Evolutionary conservation across 1,140 invertebrate species (phyloP).

Genomic region (Trichoplusia ni): DNA sequence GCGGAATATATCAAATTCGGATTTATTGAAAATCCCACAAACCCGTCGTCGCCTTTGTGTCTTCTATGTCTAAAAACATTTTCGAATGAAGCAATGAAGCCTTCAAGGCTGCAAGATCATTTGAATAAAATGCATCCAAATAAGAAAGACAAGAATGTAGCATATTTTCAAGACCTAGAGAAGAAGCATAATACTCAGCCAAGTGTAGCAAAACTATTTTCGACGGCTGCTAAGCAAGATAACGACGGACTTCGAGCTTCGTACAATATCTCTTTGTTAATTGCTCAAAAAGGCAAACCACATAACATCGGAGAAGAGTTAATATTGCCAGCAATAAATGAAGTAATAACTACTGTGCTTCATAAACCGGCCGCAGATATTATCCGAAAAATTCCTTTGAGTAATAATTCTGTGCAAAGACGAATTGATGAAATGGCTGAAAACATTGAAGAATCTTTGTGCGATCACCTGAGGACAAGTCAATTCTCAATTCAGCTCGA

Average conservation of each 20-base stretch:
- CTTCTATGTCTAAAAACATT: constrained; percentile 30
- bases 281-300: constrained; percentile 64
- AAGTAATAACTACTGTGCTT: constrained; percentile 54
- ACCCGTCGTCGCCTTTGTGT: neutral
- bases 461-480: constrained; percentile 39
- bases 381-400: constrained; percentile 62
- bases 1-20: neutral
- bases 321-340: constrained; percentile 61
- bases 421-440: constrained; percentile 69
- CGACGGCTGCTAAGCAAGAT: constrained; percentile 34
- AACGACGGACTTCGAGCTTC: constrained; percentile 63
- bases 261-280: constrained; percentile 67
- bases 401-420: constrained; percentile 66
- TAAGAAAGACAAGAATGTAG: constrained; percentile 44
- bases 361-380: constrained; percentile 60
- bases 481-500: constrained; percentile 54
- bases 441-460: constrained; percentile 53
- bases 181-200: constrained; percentile 26
- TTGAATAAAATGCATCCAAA: constrained; percentile 42
- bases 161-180: constrained; percentile 36
- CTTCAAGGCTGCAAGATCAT: constrained; percentile 41
- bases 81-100: constrained; percentile 54
- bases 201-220: constrained; percentile 29
- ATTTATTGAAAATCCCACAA: constrained; percentile 2
- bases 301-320: constrained; percentile 64